Percentiles rank a stretch among this genome's conserved stretches.
These are phyloP conservation scores for Agrotis segetum DNA, from an alignment of 2,888 invertebrate genomes.

Conservation along the genomic window DNA sequence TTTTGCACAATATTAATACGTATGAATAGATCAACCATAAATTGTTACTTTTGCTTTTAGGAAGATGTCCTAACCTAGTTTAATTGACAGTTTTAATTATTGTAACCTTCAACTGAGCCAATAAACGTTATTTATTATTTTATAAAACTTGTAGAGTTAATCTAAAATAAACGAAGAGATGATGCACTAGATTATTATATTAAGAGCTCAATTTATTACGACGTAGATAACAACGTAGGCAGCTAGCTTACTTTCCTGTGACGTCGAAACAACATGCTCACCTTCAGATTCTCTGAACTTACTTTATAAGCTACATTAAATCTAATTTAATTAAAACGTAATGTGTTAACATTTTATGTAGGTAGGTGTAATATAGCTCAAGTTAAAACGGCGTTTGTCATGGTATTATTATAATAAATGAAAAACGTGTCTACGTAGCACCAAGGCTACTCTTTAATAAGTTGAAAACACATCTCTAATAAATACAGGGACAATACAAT, in stretches of 20 bases:
- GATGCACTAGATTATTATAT: conserved; percentile 11
- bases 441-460: conserved; percentile 24
- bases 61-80: too few relatives aligned
- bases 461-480: conserved; percentile 47
- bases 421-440: conserved; percentile 30
- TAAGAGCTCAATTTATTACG: conserved; percentile 17
- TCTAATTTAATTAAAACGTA: conserved; percentile 56
- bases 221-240: conserved; percentile 7
- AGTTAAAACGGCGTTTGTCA: conserved; percentile 35
- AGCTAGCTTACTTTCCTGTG: conserved; percentile 24
- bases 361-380: conserved; percentile 40
- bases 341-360: conserved; percentile 47
- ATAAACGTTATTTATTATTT: too few relatives aligned
- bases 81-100: too few relatives aligned
- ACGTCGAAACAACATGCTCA: conserved; percentile 38
- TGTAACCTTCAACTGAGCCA: too few relatives aligned
- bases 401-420: conserved; percentile 36
- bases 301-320: conserved; percentile 33
- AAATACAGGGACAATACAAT: conserved; percentile 43
- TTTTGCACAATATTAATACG: neutral
- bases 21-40: too few relatives aligned
- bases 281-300: conserved; percentile 34
- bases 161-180: neutral
- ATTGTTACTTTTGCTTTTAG: too few relatives aligned
- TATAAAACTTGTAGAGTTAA: conserved; percentile 7